Evolutionary conservation across 2,113 vertebrate species (phyloP), one percentile per base, ranked within the genome.

Genomic region (Phaetusa simplex): DNA sequence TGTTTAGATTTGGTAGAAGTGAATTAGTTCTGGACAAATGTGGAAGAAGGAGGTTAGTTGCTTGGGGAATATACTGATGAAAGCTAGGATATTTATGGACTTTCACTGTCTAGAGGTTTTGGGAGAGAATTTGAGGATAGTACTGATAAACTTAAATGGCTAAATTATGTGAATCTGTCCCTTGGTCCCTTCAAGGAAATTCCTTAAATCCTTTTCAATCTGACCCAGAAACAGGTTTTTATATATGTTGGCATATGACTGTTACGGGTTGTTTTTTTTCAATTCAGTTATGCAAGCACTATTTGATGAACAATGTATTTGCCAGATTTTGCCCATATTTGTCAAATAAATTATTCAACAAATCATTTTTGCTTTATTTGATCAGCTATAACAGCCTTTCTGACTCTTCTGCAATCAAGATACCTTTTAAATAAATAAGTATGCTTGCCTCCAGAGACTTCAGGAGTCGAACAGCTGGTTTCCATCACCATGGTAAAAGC

Each of bases 291-390:
- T 74, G 47, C 50, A 96, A 94, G 78, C 42, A 77, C n/a, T 94
- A 52, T 80, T 95, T 82, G 84, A 91, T 95, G 89, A 96, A 91
- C 86, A 90, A 55, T 26, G 13, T 86, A 78, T 93, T 96, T 87
- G 52, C 86, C 81, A 96, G 74, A 91, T 94, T 95, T 97, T 95
- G 55, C 94, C 71, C 78, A 94, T 91, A 91, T 93, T 96, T 97
- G 93, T 95, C 84, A 96, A 95, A 96, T 97, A 95, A 97, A 97
- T 97, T 97, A 97, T 96, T 97, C 84, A 97, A 81, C 89, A 94
- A 95, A 95, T 96, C 66, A 96, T 94, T 97, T 96, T 91, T 0
- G 0, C 74, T 95, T 82, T 97, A 93, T 97, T 96, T 95, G 89
- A 95, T 95, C 84, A 90, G 71, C 58, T 90, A 80, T 93, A 97